A percentile compares a stretch with the other conserved stretches of the same genome.
Evolutionary conservation across 2,113 vertebrate genomes (phyloP).

Genomic region (Melospiza melodia): DNA sequence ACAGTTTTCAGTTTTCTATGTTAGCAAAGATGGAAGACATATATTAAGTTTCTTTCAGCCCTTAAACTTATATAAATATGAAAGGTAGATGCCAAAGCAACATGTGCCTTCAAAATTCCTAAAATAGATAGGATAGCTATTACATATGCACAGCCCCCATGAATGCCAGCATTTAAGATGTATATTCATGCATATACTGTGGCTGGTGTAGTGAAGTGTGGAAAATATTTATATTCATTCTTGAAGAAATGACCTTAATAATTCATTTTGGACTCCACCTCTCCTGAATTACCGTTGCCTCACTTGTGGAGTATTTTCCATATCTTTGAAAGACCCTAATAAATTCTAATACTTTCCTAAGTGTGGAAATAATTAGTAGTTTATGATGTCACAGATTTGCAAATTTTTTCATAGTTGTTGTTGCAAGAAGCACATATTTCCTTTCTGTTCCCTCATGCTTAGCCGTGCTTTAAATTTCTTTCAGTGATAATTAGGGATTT

Average conservation of each 20-base stretch:
- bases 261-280: slow-evolving; percentile 41
- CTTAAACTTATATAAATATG: slow-evolving; percentile 27
- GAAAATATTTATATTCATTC: slow-evolving; percentile 54
- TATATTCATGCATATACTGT: background rate
- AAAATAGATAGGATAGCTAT: slow-evolving; percentile 54
- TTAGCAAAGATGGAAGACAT: background rate
- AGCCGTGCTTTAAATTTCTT: background rate
- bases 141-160: background rate
- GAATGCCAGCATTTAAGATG: slow-evolving; percentile 40
- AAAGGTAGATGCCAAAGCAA: background rate
- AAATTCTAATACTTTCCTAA: slow-evolving; percentile 55
- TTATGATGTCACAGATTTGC: slow-evolving; percentile 51
- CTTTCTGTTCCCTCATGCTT: background rate
- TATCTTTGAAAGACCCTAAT: slow-evolving; percentile 49
- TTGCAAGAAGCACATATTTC: slow-evolving; percentile 10
- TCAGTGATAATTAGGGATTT: background rate
- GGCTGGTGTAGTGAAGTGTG: slow-evolving; percentile 22
- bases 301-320: slow-evolving; percentile 36
- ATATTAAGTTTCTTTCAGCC: slow-evolving; percentile 1
- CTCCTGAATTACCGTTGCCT: slow-evolving; percentile 44
- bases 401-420: slow-evolving; percentile 30
- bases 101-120: slow-evolving; percentile 29
- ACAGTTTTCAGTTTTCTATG: background rate
- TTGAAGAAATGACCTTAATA: slow-evolving; percentile 49
- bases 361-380: slow-evolving; percentile 59